These are phyloP conservation scores for Chromobotia macracanthus DNA, from an alignment of 2,797 vertebrate species.

Conservation along the genomic window DNA sequence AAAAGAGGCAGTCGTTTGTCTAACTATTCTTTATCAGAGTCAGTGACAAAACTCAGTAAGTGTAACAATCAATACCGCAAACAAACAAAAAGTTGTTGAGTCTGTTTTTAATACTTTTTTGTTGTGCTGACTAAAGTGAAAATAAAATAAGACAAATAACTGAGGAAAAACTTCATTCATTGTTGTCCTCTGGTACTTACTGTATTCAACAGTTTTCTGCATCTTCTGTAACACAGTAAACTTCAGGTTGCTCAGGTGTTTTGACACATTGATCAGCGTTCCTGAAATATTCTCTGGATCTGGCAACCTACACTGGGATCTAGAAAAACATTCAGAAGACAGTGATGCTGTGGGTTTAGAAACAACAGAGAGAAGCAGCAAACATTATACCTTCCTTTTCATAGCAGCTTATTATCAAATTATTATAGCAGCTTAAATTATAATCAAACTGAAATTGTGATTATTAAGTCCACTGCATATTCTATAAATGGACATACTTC, in stretches of 20 bases:
- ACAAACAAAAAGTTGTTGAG: too few relatives aligned
- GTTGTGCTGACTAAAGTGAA: too few relatives aligned
- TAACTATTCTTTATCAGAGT: too few relatives aligned
- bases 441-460: too few relatives aligned
- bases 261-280: conserved; percentile 50
- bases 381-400: conserved; percentile 32
- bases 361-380: not conserved
- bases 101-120: too few relatives aligned
- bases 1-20: too few relatives aligned
- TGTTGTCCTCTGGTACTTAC: conserved; percentile 30
- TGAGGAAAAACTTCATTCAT: not conserved
- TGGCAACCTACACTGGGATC: conserved; percentile 19
- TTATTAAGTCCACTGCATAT: not conserved
- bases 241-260: conserved; percentile 54
- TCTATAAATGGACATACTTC: not conserved
- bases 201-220: conserved; percentile 38
- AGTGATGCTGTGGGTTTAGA: not conserved
- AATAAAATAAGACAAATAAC: not conserved
- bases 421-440: conserved; percentile 14
- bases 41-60: too few relatives aligned
- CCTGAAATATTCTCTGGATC: conserved; percentile 40
- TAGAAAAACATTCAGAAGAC: conserved; percentile 14
- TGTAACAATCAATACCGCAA: too few relatives aligned
- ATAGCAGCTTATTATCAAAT: conserved; percentile 19
- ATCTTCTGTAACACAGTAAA: conserved; percentile 50